Base-by-base conservation (phyloP, 1,140 invertebrate genomes). In the Drosophila sturtevanti region DNA sequence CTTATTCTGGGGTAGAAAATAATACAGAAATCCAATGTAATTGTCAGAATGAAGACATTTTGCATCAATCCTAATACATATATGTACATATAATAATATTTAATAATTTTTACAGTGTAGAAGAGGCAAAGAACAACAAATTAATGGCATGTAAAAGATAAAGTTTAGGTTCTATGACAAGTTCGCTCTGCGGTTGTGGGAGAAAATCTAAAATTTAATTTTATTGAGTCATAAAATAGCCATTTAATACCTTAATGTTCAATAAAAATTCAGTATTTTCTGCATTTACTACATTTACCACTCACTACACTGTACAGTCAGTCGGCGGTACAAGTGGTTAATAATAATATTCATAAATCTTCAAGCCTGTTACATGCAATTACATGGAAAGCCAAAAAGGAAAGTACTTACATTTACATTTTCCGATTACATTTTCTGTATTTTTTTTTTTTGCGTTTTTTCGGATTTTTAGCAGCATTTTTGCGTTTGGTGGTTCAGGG, bases 261-360 rank as follows among this genome's bases (percentile, higher is more conserved):
- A 11, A 7, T 4, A 0, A 12, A 4, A 68, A 18, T 38, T 52
- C 2, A 64, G 37, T 14, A 21, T 0, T 0, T 14, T 11, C 4
- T 31, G 7, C 16, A 14, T 60, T 60, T 41, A 48, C 21, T 21
- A 31, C 27, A n/a, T n/a, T n/a, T n/a, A n/a, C n/a, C n/a, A n/a
- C n/a, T n/a, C n/a, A 31, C 27, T 31, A 4, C 3, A 6, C 3
- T 31, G 4, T 6, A 31, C 27, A 31, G 27, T 31, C 27, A n/a
- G n/a, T n/a, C n/a, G n/a, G n/a, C n/a, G n/a, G n/a, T n/a, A n/a
- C 27, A 7, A 31, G 27, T 65, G 70, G 67, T 71, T 81, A 70
- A 77, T 74, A 81, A 86, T 76, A 70, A 77, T 74, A 81, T 85
- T 76, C 74, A 85, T 85, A 87, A 85, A 81, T 86, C 75, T 64